Evolutionary conservation across 2,888 invertebrate genomes (phyloP).

Genomic region (Nebria brevicollis): DNA sequence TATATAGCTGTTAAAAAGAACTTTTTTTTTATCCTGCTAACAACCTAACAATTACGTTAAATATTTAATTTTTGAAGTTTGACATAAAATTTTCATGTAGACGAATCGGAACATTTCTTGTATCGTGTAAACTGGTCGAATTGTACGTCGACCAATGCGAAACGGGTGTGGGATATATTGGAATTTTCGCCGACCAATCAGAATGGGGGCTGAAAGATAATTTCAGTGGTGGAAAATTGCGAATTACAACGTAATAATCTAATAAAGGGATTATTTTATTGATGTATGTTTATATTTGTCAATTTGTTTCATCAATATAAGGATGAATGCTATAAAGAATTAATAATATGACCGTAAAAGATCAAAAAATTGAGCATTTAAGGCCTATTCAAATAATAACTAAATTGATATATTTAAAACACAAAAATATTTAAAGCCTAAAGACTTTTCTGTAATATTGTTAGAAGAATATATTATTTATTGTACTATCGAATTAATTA

Average conservation of each 20-base stretch:
- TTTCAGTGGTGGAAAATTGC: slow-evolving; percentile 20
- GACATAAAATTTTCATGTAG: background rate
- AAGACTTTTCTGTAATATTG: too few species aligned
- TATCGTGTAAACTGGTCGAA: slow-evolving; percentile 28
- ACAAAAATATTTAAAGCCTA: too few species aligned
- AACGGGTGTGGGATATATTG: slow-evolving; percentile 17
- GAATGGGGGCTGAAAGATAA: background rate
- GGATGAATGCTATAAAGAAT: too few species aligned
- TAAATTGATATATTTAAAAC: too few species aligned
- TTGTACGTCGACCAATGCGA: slow-evolving; percentile 25
- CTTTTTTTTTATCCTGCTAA: background rate
- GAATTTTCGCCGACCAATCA: slow-evolving; percentile 19
- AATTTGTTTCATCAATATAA: too few species aligned
- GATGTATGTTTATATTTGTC: background rate
- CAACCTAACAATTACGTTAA: slow-evolving; percentile 22
- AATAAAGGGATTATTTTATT: background rate
- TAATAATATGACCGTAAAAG: too few species aligned
- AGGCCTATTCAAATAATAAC: too few species aligned
- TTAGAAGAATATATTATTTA: too few species aligned
- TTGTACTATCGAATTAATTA: too few species aligned
- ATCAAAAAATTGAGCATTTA: too few species aligned
- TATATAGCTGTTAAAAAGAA: background rate
- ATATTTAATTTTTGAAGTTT: slow-evolving; percentile 32
- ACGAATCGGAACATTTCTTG: background rate
- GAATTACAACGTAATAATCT: background rate